Percentiles rank a stretch among this genome's conserved stretches.
Evolutionary conservation across 2,113 vertebrate species (phyloP).

Genomic region (Anoplopoma fimbria): DNA sequence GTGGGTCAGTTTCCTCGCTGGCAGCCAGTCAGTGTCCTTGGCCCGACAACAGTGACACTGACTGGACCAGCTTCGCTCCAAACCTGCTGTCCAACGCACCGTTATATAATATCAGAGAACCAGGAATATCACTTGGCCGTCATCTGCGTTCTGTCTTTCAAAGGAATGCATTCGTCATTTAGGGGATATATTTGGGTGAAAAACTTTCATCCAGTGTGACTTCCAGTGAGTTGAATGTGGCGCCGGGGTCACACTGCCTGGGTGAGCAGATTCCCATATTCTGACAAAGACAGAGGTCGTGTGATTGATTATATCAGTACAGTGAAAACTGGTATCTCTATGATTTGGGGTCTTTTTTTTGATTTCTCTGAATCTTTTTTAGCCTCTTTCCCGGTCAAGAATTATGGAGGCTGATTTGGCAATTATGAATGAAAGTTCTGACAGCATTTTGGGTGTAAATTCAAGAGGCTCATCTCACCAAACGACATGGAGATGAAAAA

Average conservation of each 20-base stretch:
- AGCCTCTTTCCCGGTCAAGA: too few relatives aligned
- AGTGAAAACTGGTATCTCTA: too few relatives aligned
- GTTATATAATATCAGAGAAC: constrained; percentile 52
- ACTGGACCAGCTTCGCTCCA: constrained; percentile 57
- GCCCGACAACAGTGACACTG: constrained; percentile 59
- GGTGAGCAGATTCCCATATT: too few relatives aligned
- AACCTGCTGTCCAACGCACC: constrained; percentile 43
- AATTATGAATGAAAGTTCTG: too few relatives aligned
- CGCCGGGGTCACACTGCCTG: too few relatives aligned
- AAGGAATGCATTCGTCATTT: constrained; percentile 33
- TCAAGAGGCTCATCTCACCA: too few relatives aligned
- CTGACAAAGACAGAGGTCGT: too few relatives aligned
- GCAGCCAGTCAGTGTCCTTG: constrained; percentile 66
- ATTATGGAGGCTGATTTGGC: too few relatives aligned
- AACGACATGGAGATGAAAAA: background rate
- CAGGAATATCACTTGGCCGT: constrained; percentile 53
- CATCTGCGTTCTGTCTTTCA: constrained; percentile 45
- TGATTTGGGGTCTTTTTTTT: too few relatives aligned
- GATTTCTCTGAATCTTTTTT: too few relatives aligned
- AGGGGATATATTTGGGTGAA: constrained; percentile 10
- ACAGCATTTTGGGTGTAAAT: too few relatives aligned
- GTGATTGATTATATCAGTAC: too few relatives aligned
- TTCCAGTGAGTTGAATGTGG: background rate
- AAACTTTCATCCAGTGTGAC: background rate
- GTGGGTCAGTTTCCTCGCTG: constrained; percentile 69